These are phyloP conservation scores for Pantherophis vulpinus DNA, from an alignment of 2,797 vertebrate species.

Conservation along the genomic window DNA sequence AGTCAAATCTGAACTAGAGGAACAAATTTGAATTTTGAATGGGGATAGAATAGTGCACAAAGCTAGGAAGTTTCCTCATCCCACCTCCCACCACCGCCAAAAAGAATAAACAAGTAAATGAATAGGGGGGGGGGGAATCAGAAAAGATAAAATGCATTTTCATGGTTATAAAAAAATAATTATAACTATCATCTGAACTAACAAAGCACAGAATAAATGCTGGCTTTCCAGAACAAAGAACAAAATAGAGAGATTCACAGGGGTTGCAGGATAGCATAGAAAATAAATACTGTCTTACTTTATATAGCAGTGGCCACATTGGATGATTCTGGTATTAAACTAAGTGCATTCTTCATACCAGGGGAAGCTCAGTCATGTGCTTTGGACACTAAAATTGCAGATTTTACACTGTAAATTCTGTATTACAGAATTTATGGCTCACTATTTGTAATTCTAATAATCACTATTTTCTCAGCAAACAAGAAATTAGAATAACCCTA, in stretches of 20 bases:
- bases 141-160: neutral
- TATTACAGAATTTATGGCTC: neutral
- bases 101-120: neutral
- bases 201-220: neutral
- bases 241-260: neutral
- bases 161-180: neutral
- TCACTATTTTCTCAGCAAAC: neutral
- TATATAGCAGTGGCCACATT: neutral
- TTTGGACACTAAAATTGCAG: neutral
- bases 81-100: neutral
- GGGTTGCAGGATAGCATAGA: neutral
- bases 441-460: neutral
- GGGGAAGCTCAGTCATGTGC: neutral
- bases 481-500: neutral
- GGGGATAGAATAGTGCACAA: neutral
- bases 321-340: neutral
- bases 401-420: neutral
- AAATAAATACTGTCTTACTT: neutral
- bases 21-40: neutral
- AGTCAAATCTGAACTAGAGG: neutral
- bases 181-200: neutral
- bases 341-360: neutral
- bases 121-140: neutral
- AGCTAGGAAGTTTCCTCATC: neutral
- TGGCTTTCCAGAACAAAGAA: neutral